phyloP scores from a whole-genome alignment of 2,113 vertebrate genomes.

The Plecturocebus donacophilus region DNA sequence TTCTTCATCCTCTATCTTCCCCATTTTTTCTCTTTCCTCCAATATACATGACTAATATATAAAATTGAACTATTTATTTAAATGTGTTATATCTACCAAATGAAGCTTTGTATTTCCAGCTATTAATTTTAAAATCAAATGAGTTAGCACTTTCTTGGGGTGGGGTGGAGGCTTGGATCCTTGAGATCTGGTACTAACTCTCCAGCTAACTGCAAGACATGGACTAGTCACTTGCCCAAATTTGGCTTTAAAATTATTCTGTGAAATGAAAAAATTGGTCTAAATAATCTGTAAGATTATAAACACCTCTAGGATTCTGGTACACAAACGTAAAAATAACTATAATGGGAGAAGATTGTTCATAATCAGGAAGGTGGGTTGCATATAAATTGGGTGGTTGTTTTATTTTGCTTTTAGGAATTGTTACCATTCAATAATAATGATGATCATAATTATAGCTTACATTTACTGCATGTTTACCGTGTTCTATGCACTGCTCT shows the following conservation, averaged over 20 bases:
- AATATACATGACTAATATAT: neutral
- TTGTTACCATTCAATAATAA: neutral
- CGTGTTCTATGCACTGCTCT: neutral
- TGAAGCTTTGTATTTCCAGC: neutral
- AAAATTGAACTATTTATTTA: neutral
- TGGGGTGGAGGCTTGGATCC: neutral
- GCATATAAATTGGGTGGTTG: neutral
- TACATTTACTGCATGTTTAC: neutral
- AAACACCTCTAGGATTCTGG: neutral
- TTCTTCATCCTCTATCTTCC: neutral
- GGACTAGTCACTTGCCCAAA: neutral
- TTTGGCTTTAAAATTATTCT: neutral
- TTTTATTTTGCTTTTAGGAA: neutral
- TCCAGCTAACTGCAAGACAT: neutral
- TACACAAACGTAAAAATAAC: neutral
- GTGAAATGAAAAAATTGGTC: neutral
- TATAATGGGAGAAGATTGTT: neutral
- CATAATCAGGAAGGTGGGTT: neutral
- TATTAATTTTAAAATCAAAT: conserved; percentile 24
- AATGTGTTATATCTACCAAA: neutral
- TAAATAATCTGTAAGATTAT: neutral
- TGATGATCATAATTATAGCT: neutral
- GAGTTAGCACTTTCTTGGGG: neutral
- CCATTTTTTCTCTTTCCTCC: neutral
- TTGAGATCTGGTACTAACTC: neutral